A percentile compares a stretch with the other conserved stretches of the same genome.
phyloP scores from a whole-genome alignment of 2,888 invertebrate genomes.

The Heliconius sara region DNA sequence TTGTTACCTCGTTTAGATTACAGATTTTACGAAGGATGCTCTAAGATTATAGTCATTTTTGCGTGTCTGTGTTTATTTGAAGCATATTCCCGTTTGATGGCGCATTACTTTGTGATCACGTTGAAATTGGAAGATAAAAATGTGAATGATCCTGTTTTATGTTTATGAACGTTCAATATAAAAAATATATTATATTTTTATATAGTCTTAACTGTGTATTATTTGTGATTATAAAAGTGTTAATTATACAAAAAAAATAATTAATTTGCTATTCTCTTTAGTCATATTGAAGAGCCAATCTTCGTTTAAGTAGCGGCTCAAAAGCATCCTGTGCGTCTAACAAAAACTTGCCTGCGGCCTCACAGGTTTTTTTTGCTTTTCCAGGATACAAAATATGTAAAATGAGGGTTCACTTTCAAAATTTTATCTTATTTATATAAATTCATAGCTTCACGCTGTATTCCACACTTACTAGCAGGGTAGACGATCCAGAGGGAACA shows the following conservation, averaged over 20 bases:
- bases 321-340: conserved; percentile 1
- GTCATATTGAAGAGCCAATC: background rate
- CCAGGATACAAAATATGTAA: conserved; percentile 1
- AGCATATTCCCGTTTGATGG: conserved; percentile 22
- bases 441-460: too few species aligned
- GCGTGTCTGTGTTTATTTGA: conserved; percentile 34
- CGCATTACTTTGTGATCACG: conserved; percentile 26
- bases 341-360: conserved; percentile 8
- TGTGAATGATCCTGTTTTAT: conserved; percentile 21
- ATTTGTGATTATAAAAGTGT: background rate
- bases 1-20: conserved; percentile 36
- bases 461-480: too few species aligned
- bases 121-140: conserved; percentile 18
- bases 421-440: background rate
- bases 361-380: conserved; percentile 6
- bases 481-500: too few species aligned
- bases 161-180: conserved; percentile 4
- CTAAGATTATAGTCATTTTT: conserved; percentile 40
- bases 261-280: background rate
- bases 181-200: background rate
- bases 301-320: conserved; percentile 3
- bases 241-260: background rate
- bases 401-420: background rate
- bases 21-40: conserved; percentile 25
- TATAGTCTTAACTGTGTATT: background rate